These are phyloP conservation scores for Dendrolimus punctatus DNA, from an alignment of 1,140 invertebrate species.

Conservation along the genomic window DNA sequence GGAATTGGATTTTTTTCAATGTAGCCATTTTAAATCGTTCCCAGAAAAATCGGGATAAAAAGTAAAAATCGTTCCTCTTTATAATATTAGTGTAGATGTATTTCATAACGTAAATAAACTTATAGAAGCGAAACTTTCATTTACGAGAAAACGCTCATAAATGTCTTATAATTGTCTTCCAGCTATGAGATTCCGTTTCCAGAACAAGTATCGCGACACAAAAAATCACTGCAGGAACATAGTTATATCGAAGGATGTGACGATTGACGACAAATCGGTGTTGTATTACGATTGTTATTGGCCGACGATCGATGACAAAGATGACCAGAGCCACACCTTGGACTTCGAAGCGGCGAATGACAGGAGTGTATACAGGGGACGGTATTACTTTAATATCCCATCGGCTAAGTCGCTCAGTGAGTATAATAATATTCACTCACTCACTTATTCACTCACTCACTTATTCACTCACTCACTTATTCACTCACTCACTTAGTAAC, in stretches of 20 bases:
- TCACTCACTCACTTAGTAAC: too few species aligned
- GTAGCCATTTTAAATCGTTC: too few species aligned
- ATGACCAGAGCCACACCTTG: conserved; percentile 37
- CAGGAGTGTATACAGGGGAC: conserved; percentile 37
- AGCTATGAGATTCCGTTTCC: conserved; percentile 64
- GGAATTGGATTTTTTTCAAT: too few species aligned
- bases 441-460: background rate
- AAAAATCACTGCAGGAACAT: conserved; percentile 55
- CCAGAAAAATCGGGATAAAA: too few species aligned
- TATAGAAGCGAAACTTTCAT: too few species aligned
- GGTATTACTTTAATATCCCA: conserved; percentile 59
- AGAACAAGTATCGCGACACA: conserved; percentile 25
- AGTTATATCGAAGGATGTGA: conserved; percentile 47
- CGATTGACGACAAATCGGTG: conserved; percentile 50
- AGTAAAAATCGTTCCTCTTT: too few species aligned
- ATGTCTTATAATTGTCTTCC: conserved; percentile 13
- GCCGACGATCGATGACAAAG: conserved; percentile 33
- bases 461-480: too few species aligned
- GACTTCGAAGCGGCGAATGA: conserved; percentile 54
- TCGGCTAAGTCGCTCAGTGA: conserved; percentile 51
- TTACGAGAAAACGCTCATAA: too few species aligned
- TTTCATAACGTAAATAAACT: too few species aligned
- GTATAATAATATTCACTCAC: conserved; percentile 10
- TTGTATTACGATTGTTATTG: conserved; percentile 62
- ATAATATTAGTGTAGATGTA: too few species aligned